Conservation (phyloP, 2,113 vertebrate genomes). For the Tupaia chinensis region DNA sequence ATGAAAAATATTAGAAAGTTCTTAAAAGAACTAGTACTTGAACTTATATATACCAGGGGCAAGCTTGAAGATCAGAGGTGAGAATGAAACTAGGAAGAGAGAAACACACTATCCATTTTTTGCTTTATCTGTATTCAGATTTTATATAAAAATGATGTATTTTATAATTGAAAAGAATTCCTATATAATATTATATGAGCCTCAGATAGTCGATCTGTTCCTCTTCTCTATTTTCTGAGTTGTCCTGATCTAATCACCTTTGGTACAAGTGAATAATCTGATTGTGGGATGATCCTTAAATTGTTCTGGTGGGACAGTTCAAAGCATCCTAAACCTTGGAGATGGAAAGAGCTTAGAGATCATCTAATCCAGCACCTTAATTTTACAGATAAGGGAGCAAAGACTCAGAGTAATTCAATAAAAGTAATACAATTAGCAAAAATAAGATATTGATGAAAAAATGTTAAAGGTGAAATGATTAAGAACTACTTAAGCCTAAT, state of each 20-base stretch:
- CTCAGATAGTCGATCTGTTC: conserved; percentile 5
- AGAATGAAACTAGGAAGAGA: background rate
- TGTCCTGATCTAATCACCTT: conserved; percentile 33
- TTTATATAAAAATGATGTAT: conserved; percentile 43
- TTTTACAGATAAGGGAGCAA: conserved; percentile 40
- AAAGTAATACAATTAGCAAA: conserved; percentile 53
- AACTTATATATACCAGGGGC: conserved; percentile 22
- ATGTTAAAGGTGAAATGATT: conserved; percentile 52
- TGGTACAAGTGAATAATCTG: background rate
- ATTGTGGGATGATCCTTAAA: conserved; percentile 21
- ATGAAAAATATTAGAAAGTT: conserved; percentile 50
- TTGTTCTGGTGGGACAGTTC: background rate
- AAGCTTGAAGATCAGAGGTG: background rate
- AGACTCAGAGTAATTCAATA: background rate
- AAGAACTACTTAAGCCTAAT: conserved; percentile 50
- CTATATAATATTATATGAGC: conserved; percentile 30
- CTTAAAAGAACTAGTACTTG: conserved; percentile 31
- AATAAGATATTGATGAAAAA: conserved; percentile 13
- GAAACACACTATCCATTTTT: background rate
- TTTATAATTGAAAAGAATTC: conserved; percentile 19
- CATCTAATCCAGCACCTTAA: background rate
- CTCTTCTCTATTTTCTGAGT: background rate
- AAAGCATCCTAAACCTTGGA: conserved; percentile 45
- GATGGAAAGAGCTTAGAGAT: background rate
- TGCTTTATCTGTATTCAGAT: conserved; percentile 27